Evolutionary conservation across 2,113 vertebrate species (phyloP), one percentile per base, ranked within the genome.

Genomic region (Aldabrachelys gigantea): DNA sequence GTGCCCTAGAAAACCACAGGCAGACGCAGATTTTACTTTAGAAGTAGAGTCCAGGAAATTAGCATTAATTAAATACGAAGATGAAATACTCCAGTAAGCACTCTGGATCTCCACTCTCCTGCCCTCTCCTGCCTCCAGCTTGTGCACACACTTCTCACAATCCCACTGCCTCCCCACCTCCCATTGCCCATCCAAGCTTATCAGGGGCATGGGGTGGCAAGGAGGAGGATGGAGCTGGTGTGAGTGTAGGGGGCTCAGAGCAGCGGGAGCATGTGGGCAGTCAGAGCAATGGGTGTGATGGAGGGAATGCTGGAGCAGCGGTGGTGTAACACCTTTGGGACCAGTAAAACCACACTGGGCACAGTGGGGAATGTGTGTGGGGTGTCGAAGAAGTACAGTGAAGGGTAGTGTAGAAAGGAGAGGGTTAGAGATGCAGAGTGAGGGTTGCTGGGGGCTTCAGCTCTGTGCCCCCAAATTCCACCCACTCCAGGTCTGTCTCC

Each of bases 1-100:
- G 47, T 22, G 14, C 29, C 12, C 44, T 31, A 47, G 27, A 35
- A 11, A 49, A 10, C n/a, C 44, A 8, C 47, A 76, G 0, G 0
- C 2, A 41, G 31, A 47, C 31, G 85, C 9, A 31, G 27, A 35
- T n/a, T 88, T 56, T 56, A 76, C 19, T 8, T 2, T 44, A 41
- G n/a, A 79, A 89, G 56, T 22, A 53, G 4, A 59, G 31, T 8
- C 59, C 47, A 76, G 47, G 79, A 49, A 27, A 54, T 69, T 69
- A 24, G 38, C 85, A 50, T 2, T 59, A 41, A 11, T 5, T 25
- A 49, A 65, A 76, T 1, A n/a, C 29, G 62, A 19, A 80, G 22
- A 47, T 7, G 53, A 52, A 44, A 57, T 7, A 50, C 17, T 41
- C 59, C 41, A 17, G 2, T 10, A 76, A 78, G 53, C 19, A 65